A percentile compares a stretch with the other conserved stretches of the same genome.
Evolutionary conservation across 2,113 vertebrate genomes (phyloP).

Genomic region (Cisticola juncidis): DNA sequence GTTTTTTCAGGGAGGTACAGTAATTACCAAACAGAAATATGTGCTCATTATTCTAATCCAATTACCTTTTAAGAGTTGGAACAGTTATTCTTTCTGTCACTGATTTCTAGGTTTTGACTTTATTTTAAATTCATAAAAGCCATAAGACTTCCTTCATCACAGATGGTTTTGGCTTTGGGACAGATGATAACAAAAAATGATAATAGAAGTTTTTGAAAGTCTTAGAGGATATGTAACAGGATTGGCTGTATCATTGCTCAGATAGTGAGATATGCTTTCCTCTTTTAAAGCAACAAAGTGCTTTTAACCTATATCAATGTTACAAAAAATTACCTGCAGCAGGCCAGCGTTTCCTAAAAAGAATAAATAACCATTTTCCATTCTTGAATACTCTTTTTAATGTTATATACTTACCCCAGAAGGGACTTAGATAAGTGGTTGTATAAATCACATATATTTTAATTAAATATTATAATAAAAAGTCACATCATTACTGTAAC

Average conservation of each 20-base stretch:
- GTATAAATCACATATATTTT: background rate
- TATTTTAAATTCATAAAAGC: background rate
- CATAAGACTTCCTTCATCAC: background rate
- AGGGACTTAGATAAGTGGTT: background rate
- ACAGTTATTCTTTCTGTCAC: background rate
- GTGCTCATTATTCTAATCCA: conserved; percentile 20
- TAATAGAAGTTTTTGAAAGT: background rate
- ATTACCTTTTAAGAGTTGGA: conserved; percentile 3
- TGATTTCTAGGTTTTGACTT: background rate
- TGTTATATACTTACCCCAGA: background rate
- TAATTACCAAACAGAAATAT: conserved; percentile 26
- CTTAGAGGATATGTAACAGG: background rate
- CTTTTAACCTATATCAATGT: background rate
- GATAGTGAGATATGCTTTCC: background rate
- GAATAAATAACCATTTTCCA: background rate
- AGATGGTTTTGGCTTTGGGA: background rate
- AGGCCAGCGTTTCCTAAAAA: background rate
- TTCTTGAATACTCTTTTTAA: background rate
- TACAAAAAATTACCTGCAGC: background rate
- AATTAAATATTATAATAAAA: background rate
- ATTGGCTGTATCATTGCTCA: background rate
- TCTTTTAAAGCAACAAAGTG: background rate
- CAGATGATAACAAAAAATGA: background rate
- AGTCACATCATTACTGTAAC: background rate
- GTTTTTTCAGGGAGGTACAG: conserved; percentile 1